Conservation (phyloP, 2,888 invertebrate species). For the Herminia tarsipennalis region DNA sequence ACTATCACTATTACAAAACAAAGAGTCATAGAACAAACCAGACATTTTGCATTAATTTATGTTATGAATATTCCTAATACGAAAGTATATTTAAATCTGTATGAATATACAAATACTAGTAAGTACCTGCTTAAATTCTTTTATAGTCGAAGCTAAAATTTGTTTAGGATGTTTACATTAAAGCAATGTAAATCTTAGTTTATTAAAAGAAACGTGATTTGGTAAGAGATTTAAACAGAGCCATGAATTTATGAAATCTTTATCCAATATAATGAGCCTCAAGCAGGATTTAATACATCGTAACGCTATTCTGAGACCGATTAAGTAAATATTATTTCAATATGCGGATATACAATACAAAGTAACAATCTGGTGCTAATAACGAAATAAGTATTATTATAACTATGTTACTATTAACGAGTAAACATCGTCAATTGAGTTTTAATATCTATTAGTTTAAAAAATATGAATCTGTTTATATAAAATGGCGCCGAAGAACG, state of each 20-base stretch:
- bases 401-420: conserved; percentile 15
- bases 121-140: too few relatives aligned
- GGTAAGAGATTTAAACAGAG: background rate
- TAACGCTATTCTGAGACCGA: background rate
- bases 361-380: conserved; percentile 18
- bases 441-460: conserved; percentile 9
- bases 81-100: too few relatives aligned
- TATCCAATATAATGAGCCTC: background rate
- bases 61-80: too few relatives aligned
- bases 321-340: conserved; percentile 8
- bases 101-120: too few relatives aligned
- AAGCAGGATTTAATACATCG: background rate
- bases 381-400: conserved; percentile 6
- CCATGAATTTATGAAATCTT: background rate
- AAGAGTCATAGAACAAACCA: too few relatives aligned
- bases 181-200: too few relatives aligned
- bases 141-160: too few relatives aligned
- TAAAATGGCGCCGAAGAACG: conserved; percentile 33
- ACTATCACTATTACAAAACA: too few relatives aligned
- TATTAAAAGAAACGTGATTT: too few relatives aligned
- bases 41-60: too few relatives aligned
- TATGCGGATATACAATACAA: conserved; percentile 13
- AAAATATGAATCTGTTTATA: conserved; percentile 10
- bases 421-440: conserved; percentile 22
- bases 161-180: too few relatives aligned